phyloP scores from a whole-genome alignment of 2,888 invertebrate genomes.

The Rotaria socialis region DNA sequence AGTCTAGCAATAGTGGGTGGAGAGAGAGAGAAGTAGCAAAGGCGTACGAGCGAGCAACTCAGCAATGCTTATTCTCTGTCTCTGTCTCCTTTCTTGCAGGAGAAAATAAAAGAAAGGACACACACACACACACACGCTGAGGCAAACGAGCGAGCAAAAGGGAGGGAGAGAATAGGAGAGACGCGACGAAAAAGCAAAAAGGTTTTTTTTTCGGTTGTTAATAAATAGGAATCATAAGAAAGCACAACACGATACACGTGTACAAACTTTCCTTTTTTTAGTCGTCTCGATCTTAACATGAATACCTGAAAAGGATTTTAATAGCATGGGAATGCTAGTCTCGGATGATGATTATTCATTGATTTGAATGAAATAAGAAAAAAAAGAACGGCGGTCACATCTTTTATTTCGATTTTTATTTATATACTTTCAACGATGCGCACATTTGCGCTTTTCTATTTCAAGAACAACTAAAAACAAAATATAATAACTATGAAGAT shows the following conservation, averaged over 20 bases:
- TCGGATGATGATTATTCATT: background rate
- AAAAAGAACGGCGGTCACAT: background rate
- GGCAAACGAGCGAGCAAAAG: conserved; percentile 26
- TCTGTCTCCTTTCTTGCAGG: background rate
- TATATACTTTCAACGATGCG: background rate
- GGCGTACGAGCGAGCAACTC: background rate
- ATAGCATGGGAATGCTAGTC: background rate
- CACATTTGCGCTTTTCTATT: background rate
- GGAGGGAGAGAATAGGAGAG: background rate
- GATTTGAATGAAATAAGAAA: background rate
- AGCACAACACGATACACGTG: background rate
- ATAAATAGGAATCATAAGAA: conserved; percentile 29
- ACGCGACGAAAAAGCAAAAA: conserved; percentile 25
- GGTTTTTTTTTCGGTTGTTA: conserved; percentile 32
- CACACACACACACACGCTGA: background rate
- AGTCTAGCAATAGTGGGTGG: background rate
- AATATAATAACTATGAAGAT: background rate
- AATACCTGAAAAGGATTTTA: background rate
- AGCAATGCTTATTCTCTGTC: conserved; percentile 6
- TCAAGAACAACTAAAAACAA: background rate
- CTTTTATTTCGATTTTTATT: background rate
- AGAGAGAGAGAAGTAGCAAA: background rate
- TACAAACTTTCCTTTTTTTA: background rate
- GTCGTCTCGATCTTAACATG: background rate
- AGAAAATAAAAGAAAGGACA: conserved; percentile 26